These are phyloP conservation scores for Tenthredo amoena DNA, from an alignment of 2,888 invertebrate species.

Conservation along the genomic window DNA sequence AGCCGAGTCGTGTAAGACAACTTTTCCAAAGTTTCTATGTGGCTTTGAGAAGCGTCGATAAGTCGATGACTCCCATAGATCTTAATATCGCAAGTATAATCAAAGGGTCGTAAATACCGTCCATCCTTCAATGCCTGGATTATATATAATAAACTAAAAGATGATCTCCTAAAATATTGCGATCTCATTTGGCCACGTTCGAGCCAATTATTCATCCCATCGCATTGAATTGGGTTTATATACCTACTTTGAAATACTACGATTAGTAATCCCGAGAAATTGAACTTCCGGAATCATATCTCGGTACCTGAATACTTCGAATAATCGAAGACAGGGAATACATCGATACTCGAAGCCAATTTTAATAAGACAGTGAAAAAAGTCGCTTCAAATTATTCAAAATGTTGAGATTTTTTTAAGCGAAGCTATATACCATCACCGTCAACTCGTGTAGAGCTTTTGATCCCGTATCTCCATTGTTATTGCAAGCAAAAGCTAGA, in stretches of 20 bases:
- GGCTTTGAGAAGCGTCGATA: conserved; percentile 9
- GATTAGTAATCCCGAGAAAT: neutral
- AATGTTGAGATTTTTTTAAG: neutral
- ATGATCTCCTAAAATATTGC: neutral
- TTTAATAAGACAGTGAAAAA: neutral
- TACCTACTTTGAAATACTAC: neutral
- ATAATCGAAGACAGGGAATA: neutral
- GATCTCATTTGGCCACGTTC: neutral
- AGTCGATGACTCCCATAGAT: neutral
- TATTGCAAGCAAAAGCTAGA: neutral
- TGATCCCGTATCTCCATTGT: conserved; percentile 4
- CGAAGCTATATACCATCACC: neutral
- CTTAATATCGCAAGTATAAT: neutral
- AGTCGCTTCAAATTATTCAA: neutral
- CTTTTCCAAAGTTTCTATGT: conserved; percentile 8
- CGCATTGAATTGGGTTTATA: neutral
- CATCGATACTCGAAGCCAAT: neutral
- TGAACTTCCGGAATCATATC: neutral
- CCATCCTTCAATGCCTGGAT: neutral
- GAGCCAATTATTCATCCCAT: neutral
- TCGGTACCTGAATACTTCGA: neutral
- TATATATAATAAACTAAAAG: neutral
- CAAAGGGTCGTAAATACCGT: neutral
- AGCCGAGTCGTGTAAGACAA: conserved; percentile 6
- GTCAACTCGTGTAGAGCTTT: neutral